These are phyloP conservation scores for Triplophysa bombifrons DNA, from an alignment of 2,797 vertebrate species.

Conservation along the genomic window DNA sequence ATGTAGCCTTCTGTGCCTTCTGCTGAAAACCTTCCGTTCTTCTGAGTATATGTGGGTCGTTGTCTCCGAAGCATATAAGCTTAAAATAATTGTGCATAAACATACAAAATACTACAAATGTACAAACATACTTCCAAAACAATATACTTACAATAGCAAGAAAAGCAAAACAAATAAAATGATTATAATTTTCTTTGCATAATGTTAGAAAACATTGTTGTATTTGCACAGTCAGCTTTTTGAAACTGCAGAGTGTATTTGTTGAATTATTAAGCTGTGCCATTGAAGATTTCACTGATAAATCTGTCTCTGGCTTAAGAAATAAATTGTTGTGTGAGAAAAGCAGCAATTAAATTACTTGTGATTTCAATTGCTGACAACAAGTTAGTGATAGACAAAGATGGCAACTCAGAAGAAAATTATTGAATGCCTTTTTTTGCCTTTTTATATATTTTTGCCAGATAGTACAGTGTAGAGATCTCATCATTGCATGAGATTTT, in stretches of 20 bases:
- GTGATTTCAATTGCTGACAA: not conserved
- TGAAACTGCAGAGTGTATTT: too few species aligned
- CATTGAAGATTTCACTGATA: not conserved
- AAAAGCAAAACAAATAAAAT: not conserved
- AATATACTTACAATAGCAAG: not conserved
- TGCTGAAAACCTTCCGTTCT: slow-evolving; percentile 63
- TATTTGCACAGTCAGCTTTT: too few species aligned
- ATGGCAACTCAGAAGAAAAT: not conserved
- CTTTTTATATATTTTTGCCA: too few species aligned
- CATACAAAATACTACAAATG: not conserved
- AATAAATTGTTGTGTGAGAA: not conserved
- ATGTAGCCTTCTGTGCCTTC: slow-evolving; percentile 55
- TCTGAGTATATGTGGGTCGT: slow-evolving; percentile 2
- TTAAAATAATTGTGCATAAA: slow-evolving; percentile 7
- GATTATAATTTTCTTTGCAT: not conserved
- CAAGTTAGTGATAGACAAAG: not conserved
- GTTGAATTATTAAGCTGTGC: not conserved
- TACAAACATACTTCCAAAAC: not conserved
- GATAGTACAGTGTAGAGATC: too few species aligned
- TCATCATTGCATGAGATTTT: not conserved
- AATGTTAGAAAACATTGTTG: not conserved
- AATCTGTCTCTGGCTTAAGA: not conserved
- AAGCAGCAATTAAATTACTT: not conserved
- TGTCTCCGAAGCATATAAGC: slow-evolving; percentile 13
- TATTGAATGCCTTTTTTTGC: too few species aligned